phyloP scores from a whole-genome alignment of 2,888 invertebrate species.

The Parnassius apollo region DNA sequence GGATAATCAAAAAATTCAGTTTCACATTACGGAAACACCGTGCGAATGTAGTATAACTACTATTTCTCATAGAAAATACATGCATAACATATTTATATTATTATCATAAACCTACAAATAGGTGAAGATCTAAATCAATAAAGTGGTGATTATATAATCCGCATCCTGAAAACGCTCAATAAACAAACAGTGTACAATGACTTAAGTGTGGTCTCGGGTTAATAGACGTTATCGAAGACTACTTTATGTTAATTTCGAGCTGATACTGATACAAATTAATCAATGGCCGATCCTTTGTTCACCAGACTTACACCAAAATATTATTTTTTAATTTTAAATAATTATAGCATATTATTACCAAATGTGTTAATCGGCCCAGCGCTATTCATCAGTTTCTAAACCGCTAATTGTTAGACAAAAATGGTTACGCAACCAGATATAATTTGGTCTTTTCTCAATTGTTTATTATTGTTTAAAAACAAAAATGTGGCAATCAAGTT shows the following conservation, averaged over 20 bases:
- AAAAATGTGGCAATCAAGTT: constrained; percentile 27
- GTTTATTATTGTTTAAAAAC: constrained; percentile 34
- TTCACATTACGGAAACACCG: constrained; percentile 56
- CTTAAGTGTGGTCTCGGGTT: constrained; percentile 78
- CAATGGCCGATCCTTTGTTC: constrained; percentile 65
- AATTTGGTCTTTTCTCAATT: constrained; percentile 50
- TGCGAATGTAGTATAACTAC: constrained; percentile 53
- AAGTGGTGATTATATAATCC: constrained; percentile 55
- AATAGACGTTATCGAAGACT: constrained; percentile 72
- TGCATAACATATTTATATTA: constrained; percentile 32
- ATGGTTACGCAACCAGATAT: constrained; percentile 58
- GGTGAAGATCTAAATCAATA: constrained; percentile 38
- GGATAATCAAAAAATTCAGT: constrained; percentile 39
- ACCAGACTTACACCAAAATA: constrained; percentile 69
- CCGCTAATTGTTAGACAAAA: constrained; percentile 44
- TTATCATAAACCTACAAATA: constrained; percentile 11
- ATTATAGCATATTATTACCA: constrained; percentile 50
- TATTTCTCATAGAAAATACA: constrained; percentile 44
- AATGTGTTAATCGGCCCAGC: constrained; percentile 66
- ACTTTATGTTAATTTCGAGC: constrained; percentile 72
- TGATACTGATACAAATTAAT: constrained; percentile 56
- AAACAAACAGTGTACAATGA: constrained; percentile 44
- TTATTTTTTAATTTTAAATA: constrained; percentile 52
- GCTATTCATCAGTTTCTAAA: constrained; percentile 45
- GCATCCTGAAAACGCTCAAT: constrained; percentile 65